These are phyloP conservation scores for Calycopis cecrops DNA, from an alignment of 1,140 invertebrate species.

Conservation along the genomic window DNA sequence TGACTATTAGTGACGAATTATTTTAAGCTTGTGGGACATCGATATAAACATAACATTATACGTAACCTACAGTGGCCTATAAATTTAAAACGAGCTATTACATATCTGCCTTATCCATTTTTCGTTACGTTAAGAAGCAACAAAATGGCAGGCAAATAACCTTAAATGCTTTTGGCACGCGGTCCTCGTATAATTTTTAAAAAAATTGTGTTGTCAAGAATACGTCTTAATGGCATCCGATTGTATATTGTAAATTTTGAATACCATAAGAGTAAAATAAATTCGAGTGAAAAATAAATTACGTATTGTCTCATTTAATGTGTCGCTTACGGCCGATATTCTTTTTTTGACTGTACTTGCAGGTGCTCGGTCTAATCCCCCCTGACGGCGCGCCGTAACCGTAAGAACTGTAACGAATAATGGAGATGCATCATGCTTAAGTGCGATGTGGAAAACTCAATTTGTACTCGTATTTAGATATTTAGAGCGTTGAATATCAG, in stretches of 20 bases:
- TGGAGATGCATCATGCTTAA: constrained; percentile 20
- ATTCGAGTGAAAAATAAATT: constrained; percentile 46
- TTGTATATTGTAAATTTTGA: constrained; percentile 19
- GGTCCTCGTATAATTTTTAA: not conserved
- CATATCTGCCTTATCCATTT: not conserved
- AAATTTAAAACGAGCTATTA: too few relatives aligned
- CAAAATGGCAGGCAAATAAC: too few relatives aligned
- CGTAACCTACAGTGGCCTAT: too few relatives aligned
- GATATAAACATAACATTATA: too few relatives aligned
- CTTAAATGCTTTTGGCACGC: too few relatives aligned
- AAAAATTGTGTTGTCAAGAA: constrained; percentile 9
- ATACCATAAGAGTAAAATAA: constrained; percentile 31
- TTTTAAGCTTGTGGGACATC: too few relatives aligned
- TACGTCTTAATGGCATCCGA: constrained; percentile 12
- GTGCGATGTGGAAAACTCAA: constrained; percentile 23
- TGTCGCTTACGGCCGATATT: too few relatives aligned
- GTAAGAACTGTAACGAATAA: constrained; percentile 24
- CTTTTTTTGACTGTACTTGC: constrained; percentile 63
- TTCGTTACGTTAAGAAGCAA: too few relatives aligned
- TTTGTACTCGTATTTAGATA: constrained; percentile 21
- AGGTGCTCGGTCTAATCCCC: too few relatives aligned
- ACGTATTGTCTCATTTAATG: too few relatives aligned
- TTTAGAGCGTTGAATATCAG: constrained; percentile 23
- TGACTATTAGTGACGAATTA: too few relatives aligned
- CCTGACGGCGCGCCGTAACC: too few relatives aligned